Conservation (phyloP, 2,113 vertebrate species). For the Boulengeromyrus knoepffleri region DNA sequence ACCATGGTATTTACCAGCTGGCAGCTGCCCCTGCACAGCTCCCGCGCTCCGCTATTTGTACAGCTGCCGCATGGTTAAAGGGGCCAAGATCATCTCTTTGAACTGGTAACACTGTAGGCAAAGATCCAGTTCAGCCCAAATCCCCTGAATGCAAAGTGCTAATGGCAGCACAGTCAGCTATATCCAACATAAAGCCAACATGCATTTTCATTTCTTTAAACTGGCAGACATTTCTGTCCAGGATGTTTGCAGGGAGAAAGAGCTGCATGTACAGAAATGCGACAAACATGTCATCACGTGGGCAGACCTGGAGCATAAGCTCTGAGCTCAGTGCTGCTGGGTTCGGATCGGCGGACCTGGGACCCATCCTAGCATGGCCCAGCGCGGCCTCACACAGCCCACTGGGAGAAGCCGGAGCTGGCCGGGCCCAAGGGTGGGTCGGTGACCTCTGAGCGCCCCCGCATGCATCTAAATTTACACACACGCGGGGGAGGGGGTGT, state of each 20-base stretch:
- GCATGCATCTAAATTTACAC: slow-evolving; percentile 24
- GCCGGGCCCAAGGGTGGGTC: background rate
- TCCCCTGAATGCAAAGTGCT: background rate
- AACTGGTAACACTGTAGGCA: background rate
- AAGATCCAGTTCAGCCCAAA: background rate
- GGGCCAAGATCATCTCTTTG: background rate
- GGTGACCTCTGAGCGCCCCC: background rate
- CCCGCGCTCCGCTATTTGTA: background rate
- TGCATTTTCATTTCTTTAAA: background rate
- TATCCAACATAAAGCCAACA: background rate
- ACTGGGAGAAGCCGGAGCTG: background rate
- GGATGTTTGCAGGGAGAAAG: background rate
- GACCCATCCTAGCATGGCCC: background rate
- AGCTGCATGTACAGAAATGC: background rate
- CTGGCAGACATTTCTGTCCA: background rate
- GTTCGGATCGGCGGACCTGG: background rate
- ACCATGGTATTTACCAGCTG: background rate
- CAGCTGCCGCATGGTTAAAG: background rate
- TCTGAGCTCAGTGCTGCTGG: background rate
- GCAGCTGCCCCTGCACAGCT: background rate
- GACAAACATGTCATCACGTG: background rate
- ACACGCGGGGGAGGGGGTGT: background rate
- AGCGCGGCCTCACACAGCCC: background rate
- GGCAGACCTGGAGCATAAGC: background rate
- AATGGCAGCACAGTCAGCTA: background rate